Conservation (phyloP, 1,140 invertebrate species). For the Dinoponera quadriceps region DNA sequence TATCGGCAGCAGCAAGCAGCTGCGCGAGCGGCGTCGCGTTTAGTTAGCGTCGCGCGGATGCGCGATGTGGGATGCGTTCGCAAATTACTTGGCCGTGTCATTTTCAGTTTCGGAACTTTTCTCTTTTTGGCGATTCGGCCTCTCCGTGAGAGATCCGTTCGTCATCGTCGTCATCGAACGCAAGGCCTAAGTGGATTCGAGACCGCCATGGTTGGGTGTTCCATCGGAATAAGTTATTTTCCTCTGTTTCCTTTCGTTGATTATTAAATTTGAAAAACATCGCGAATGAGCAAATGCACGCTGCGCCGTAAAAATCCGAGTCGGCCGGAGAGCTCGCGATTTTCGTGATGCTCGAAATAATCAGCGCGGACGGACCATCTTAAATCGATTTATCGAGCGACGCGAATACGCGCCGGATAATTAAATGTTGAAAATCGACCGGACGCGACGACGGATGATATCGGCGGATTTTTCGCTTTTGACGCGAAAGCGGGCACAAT, state of each 20-base stretch:
- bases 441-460: constrained; percentile 55
- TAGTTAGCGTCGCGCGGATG: constrained; percentile 54
- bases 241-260: background rate
- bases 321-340: background rate
- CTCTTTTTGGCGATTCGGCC: no score
- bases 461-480: constrained; percentile 56
- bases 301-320: background rate
- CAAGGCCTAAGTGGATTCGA: no score
- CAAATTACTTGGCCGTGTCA: constrained; percentile 39
- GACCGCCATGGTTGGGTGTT: no score
- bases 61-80: constrained; percentile 42
- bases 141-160: no score
- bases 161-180: no score
- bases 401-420: constrained; percentile 43
- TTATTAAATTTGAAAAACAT: background rate
- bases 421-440: constrained; percentile 61
- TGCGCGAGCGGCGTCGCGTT: constrained; percentile 48
- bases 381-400: constrained; percentile 50
- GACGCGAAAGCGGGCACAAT: constrained; percentile 54
- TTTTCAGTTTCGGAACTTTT: constrained; percentile 21
- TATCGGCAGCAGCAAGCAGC: constrained; percentile 56
- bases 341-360: constrained; percentile 36
- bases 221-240: background rate
- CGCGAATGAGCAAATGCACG: constrained; percentile 11
- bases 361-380: constrained; percentile 35